Base-by-base conservation (phyloP, 2,797 vertebrate species). In the Poecile montanus region DNA sequence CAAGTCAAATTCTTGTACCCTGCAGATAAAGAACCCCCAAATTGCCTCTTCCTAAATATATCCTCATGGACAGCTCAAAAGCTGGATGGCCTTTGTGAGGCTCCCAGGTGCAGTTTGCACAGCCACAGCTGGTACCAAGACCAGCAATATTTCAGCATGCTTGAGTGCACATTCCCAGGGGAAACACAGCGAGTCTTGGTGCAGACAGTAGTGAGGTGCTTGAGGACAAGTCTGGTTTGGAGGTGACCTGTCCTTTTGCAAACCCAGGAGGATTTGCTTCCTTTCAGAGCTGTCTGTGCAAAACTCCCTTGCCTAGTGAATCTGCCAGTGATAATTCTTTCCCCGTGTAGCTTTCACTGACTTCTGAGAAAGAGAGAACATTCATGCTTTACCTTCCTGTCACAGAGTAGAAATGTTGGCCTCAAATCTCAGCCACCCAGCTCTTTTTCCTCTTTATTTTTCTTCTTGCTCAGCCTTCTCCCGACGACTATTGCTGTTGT, bases 371-470 rank as follows among this genome's bases (percentile, higher is more conserved):
- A 74, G 57, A 78, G 16, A 0, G 1, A 50, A 53, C 45, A 6
- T 42, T 77, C 50, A 54, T 72, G 36, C 66, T 92, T 93, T 75
- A 76, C 82, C 56, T 79, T 86, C 20, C 56, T 73, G 19, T 67
- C 1, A 0, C 32, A 85, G 48, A 89, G 47, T 30, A 79, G 67
- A 87, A 87, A 71, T 65, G 71, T 85, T 68, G 74, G 42, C 74
- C 76, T 79, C 60, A 53, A 45, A 76, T 91, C 85, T 82, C 78
- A 90, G 63, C 45, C 0, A 1, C 53, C n/a, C 76, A 63, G 25
- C 51, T 85, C 60, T 90, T 93, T 40, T 84, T 85, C 57, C 62
- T 80, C 68, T 92, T 81, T 79, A 10, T 91, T 78, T 88, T 88
- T 72, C 27, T 63, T 88, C 70, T 62, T 78, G 60, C 32, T 48